Evolutionary conservation across 2,797 vertebrate species (phyloP), one percentile per base, ranked within the genome.

Genomic region (Sphenopsis melanotis): DNA sequence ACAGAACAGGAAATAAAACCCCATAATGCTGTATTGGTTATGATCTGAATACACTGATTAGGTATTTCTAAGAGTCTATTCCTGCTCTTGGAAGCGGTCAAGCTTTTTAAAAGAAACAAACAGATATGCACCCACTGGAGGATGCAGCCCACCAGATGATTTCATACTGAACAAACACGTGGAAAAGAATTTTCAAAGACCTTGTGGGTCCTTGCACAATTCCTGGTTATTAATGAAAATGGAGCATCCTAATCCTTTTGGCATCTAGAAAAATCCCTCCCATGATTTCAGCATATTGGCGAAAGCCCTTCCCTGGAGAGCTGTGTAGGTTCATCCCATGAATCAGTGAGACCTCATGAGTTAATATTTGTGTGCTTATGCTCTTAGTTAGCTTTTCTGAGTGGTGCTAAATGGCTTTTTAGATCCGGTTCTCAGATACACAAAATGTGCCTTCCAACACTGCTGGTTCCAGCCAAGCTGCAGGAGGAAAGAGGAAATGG

Each of bases 1-100:
- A 91, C 30, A 89, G 89, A 92, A 72, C 77, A 82, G 93, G 95
- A 93, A 96, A 49, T 56, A 52, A 88, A 84, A 94, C 9, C 19
- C 15, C 34, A 1, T 81, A 93, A 66, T 60, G 47, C 59, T 59
- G 36, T 71, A 59, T 42, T 92, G 83, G 72, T 88, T 91, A 36
- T 75, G 79, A 78, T 71, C 91, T 78, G 77, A 80, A 75, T 39
- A 57, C 34, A 53, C 76, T 66, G 61, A 72, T 89, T 90, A 74
- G 69, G 30, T 69, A 37, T 94, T 83, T 74, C 66, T 82, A 57
- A 91, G 68, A 49, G 56, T 56, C 87, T 79, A 42, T 90, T 70
- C 46, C 34, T 55, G 30, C 61, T 87, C 36, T 79, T 91, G 88
- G 79, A 90, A 79, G 64, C 30, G 56, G 37, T 21, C 13, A 49